These are phyloP conservation scores for Serilophus lunatus DNA, from an alignment of 2,113 vertebrate genomes.

Conservation along the genomic window DNA sequence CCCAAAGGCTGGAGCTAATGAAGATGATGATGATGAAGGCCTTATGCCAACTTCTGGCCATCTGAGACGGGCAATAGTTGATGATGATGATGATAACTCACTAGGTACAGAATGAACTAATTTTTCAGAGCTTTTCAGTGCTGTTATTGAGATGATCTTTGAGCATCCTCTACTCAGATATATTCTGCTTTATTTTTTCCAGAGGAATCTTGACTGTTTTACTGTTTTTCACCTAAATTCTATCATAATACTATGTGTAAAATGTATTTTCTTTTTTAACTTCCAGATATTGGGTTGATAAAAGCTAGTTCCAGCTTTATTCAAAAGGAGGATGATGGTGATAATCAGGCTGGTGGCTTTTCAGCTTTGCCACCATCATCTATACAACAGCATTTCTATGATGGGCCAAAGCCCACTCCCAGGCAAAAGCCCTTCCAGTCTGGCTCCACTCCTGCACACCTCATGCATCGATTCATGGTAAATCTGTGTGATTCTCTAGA, in stretches of 20 bases:
- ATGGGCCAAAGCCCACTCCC: conserved; percentile 86
- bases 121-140: not conserved
- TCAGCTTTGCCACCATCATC: conserved; percentile 35
- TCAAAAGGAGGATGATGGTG: conserved; percentile 70
- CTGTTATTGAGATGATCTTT: not conserved
- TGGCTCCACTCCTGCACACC: conserved; percentile 88
- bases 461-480: conserved; percentile 96
- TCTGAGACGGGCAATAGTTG: conserved; percentile 74
- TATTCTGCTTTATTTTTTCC: not conserved
- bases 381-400: conserved; percentile 74
- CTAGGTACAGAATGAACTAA: conserved; percentile 73
- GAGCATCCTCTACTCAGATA: not conserved
- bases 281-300: conserved; percentile 80
- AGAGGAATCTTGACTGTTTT: not conserved
- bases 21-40: conserved; percentile 75
- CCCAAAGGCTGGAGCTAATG: conserved; percentile 52
- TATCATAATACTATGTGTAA: not conserved
- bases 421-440: conserved; percentile 92
- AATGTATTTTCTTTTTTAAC: not conserved
- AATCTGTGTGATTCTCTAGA: not conserved
- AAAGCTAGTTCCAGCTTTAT: conserved; percentile 56
- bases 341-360: conserved; percentile 50
- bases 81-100: conserved; percentile 90
- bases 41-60: conserved; percentile 71
- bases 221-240: not conserved